Evolutionary conservation across 1,140 invertebrate species (phyloP).

Genomic region (Drosophila lowei): DNA sequence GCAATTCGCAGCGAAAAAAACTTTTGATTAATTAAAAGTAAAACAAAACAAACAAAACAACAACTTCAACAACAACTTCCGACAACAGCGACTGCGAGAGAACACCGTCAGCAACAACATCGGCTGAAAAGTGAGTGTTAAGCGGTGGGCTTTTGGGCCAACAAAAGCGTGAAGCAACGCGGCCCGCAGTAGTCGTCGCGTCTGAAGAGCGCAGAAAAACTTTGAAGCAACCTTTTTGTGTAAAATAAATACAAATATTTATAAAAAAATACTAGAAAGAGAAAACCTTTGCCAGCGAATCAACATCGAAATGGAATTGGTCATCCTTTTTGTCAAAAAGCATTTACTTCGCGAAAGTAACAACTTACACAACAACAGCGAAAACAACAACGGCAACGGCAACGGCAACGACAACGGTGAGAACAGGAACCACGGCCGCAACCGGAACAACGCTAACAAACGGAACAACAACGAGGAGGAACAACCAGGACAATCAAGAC

Average conservation of each 20-base stretch:
- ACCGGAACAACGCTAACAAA: constrained; percentile 12
- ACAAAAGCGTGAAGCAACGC: too few relatives aligned
- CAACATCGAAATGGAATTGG: constrained; percentile 76
- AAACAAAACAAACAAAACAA: constrained; percentile 49
- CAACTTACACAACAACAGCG: constrained; percentile 27
- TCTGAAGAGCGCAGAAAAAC: constrained; percentile 7
- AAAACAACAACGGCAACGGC: constrained; percentile 21
- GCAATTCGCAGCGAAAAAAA: constrained; percentile 63
- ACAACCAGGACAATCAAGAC: too few relatives aligned
- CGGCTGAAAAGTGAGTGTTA: constrained; percentile 8
- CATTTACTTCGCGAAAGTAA: constrained; percentile 60
- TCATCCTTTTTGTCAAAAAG: constrained; percentile 59
- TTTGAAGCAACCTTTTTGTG: constrained; percentile 12
- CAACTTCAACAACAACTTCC: constrained; percentile 23
- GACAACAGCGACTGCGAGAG: constrained; percentile 18
- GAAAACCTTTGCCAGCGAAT: constrained; percentile 39
- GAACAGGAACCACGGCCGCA: constrained; percentile 15
- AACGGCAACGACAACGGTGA: constrained; percentile 1
- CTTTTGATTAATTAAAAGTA: constrained; percentile 76
- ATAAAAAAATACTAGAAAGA: constrained; percentile 6
- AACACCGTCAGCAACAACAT: neutral
- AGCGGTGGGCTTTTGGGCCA: too few relatives aligned
- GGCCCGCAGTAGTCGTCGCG: too few relatives aligned
- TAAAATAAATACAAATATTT: constrained; percentile 1
- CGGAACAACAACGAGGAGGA: constrained; percentile 2